phyloP scores from a whole-genome alignment of 92 coral and sea anemone genomes.

The Actinostola sp. region DNA sequence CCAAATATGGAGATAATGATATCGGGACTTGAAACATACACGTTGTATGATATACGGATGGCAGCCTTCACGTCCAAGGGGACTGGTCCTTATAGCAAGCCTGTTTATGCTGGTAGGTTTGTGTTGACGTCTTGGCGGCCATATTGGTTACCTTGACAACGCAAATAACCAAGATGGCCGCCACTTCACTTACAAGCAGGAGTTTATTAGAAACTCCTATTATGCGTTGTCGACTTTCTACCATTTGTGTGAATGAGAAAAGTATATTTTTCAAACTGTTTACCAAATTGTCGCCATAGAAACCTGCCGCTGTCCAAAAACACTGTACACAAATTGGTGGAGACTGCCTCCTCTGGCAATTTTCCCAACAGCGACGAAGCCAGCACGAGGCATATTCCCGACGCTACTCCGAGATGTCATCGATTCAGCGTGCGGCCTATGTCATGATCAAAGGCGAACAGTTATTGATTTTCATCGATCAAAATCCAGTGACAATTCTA shows the following conservation, averaged over 20 bases:
- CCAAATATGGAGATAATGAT: slow-evolving; percentile 15
- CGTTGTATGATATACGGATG: slow-evolving; percentile 34
- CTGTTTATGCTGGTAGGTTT: slow-evolving; percentile 48
- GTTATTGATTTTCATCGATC: slow-evolving; percentile 17
- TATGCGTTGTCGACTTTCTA: too few species aligned
- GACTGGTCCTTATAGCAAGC: slow-evolving; percentile 45
- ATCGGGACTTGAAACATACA: slow-evolving; percentile 43
- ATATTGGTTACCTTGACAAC: not conserved
- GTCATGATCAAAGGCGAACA: slow-evolving; percentile 35
- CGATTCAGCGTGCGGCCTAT: slow-evolving; percentile 39
- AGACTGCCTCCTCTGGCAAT: slow-evolving; percentile 53
- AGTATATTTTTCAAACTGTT: not conserved
- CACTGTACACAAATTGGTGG: slow-evolving; percentile 64
- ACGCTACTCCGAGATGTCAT: slow-evolving; percentile 38
- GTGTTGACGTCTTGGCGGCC: not conserved
- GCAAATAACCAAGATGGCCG: too few species aligned
- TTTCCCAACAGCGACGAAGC: not conserved
- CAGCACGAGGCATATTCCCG: slow-evolving; percentile 60
- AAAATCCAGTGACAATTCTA: slow-evolving; percentile 21
- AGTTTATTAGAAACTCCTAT: too few species aligned
- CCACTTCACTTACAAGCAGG: too few species aligned
- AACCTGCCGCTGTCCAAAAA: slow-evolving; percentile 74
- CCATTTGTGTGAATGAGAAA: not conserved
- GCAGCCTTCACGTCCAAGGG: slow-evolving; percentile 58
- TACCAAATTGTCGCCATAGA: slow-evolving; percentile 30